A percentile compares a stretch with the other conserved stretches of the same genome.
These are phyloP conservation scores for Oreohelix idahoensis DNA, from an alignment of 1,140 invertebrate species.

Conservation along the genomic window DNA sequence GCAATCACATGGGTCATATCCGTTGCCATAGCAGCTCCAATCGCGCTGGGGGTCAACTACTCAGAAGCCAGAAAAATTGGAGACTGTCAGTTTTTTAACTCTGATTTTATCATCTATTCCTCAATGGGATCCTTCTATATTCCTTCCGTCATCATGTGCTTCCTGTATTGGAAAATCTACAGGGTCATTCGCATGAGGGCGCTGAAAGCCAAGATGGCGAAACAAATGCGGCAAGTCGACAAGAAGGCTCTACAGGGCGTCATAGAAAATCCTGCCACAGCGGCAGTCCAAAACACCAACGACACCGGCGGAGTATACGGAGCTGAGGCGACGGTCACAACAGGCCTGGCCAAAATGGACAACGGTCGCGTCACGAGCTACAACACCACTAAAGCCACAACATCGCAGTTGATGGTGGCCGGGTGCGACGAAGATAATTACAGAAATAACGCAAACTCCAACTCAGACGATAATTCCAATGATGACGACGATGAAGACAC, in stretches of 20 bases:
- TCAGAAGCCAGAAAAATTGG: constrained; percentile 57
- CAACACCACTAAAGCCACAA: constrained; percentile 72
- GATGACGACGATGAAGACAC: constrained; percentile 77
- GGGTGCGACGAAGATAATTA: constrained; percentile 77
- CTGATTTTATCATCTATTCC: constrained; percentile 97
- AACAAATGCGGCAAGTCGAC: constrained; percentile 48
- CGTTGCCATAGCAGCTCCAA: constrained; percentile 94
- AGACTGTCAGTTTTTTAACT: constrained; percentile 94
- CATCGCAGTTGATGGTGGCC: background rate
- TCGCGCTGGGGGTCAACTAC: constrained; percentile 93
- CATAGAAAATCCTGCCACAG: constrained; percentile 61
- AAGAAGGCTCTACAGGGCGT: constrained; percentile 56
- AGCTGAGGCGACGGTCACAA: constrained; percentile 62
- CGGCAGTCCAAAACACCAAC: background rate
- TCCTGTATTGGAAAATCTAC: constrained; percentile 98
- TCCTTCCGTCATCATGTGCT: constrained; percentile 98
- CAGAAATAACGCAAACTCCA: constrained; percentile 83
- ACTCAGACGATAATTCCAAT: constrained; percentile 80
- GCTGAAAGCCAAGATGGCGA: constrained; percentile 78
- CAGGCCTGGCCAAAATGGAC: constrained; percentile 58
- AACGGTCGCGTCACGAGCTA: constrained; percentile 69
- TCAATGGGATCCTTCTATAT: constrained; percentile 99
- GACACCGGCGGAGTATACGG: constrained; percentile 30
- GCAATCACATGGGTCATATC: constrained; percentile 97
- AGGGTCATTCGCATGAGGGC: constrained; percentile 88